These are phyloP conservation scores for Pocillopora verrucosa DNA, from an alignment of 64 coral and sea anemone genomes.

Conservation along the genomic window DNA sequence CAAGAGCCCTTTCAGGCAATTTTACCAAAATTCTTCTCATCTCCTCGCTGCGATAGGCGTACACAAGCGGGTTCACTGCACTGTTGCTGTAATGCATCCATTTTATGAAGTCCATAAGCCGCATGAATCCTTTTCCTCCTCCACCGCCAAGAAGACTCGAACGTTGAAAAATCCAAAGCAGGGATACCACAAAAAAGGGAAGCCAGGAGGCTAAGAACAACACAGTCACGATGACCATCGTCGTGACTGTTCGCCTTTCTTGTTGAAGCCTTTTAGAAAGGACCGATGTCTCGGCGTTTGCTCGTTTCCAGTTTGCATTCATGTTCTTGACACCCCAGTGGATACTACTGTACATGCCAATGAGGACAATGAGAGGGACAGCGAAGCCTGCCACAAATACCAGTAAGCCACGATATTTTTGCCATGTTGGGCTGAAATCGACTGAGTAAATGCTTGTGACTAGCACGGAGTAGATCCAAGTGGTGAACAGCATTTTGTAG, in stretches of 20 bases:
- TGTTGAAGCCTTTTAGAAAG: background rate
- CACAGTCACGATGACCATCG: slow-evolving; percentile 22
- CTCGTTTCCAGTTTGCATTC: slow-evolving; percentile 5
- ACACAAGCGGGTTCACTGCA: slow-evolving; percentile 56
- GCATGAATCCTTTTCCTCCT: background rate
- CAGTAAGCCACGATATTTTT: background rate
- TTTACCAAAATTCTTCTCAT: slow-evolving; percentile 36
- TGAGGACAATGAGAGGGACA: slow-evolving; percentile 22
- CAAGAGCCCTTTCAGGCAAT: background rate
- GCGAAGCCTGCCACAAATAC: slow-evolving; percentile 39
- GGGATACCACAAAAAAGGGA: slow-evolving; percentile 49
- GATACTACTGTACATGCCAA: slow-evolving; percentile 27
- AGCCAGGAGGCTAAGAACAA: slow-evolving; percentile 50
- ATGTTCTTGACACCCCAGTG: slow-evolving; percentile 14
- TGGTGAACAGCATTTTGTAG: slow-evolving; percentile 24
- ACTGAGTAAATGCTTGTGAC: slow-evolving; percentile 19
- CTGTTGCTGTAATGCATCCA: slow-evolving; percentile 85
- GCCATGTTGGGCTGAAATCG: background rate
- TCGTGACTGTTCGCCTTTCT: slow-evolving; percentile 33
- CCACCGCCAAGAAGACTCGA: background rate
- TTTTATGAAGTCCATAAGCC: slow-evolving; percentile 59
- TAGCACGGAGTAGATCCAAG: slow-evolving; percentile 15
- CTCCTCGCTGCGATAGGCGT: slow-evolving; percentile 56
- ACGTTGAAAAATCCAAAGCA: slow-evolving; percentile 18
- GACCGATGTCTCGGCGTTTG: slow-evolving; percentile 1